A percentile compares a stretch with the other conserved stretches of the same genome.
Evolutionary conservation across 2,797 vertebrate species (phyloP).

Genomic region (Trachurus trachurus): DNA sequence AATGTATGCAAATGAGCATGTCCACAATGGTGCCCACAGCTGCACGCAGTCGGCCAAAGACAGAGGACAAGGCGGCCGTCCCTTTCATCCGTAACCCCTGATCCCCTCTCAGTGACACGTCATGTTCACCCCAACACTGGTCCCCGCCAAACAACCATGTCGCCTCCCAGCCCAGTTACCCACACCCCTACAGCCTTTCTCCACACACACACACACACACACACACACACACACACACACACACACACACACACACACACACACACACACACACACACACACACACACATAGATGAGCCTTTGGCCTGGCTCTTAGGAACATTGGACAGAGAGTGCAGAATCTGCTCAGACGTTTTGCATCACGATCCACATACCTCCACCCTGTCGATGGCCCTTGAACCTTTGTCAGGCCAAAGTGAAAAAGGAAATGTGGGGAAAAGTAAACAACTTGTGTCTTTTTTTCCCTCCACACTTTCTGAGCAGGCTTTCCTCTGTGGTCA

Average conservation of each 20-base stretch:
- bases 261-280: constrained; percentile 44
- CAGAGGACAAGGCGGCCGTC: constrained; percentile 77
- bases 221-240: constrained; percentile 8
- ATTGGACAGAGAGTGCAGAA: constrained; percentile 61
- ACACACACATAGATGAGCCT: constrained; percentile 63
- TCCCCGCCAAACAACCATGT: constrained; percentile 77
- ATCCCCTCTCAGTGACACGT: constrained; percentile 83
- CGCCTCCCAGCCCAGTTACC: constrained; percentile 56
- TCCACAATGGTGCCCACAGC: constrained; percentile 84
- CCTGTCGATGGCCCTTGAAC: constrained; percentile 63
- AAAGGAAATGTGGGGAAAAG: constrained; percentile 72
- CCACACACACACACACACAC: constrained; percentile 54
- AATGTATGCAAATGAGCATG: constrained; percentile 85
- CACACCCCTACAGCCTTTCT: constrained; percentile 62
- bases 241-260: constrained; percentile 52
- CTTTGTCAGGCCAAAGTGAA: constrained; percentile 73
- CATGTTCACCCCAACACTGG: constrained; percentile 80
- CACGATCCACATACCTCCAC: constrained; percentile 56
- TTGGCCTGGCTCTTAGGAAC: constrained; percentile 71
- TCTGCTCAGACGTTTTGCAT: constrained; percentile 55
- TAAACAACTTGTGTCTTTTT: constrained; percentile 75
- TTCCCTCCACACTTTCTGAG: constrained; percentile 45
- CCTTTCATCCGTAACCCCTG: constrained; percentile 87
- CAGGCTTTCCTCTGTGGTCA: constrained; percentile 72
- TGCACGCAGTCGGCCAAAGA: constrained; percentile 83